phyloP scores from a whole-genome alignment of 2,888 invertebrate genomes.

The Tetragonisca angustula region DNA sequence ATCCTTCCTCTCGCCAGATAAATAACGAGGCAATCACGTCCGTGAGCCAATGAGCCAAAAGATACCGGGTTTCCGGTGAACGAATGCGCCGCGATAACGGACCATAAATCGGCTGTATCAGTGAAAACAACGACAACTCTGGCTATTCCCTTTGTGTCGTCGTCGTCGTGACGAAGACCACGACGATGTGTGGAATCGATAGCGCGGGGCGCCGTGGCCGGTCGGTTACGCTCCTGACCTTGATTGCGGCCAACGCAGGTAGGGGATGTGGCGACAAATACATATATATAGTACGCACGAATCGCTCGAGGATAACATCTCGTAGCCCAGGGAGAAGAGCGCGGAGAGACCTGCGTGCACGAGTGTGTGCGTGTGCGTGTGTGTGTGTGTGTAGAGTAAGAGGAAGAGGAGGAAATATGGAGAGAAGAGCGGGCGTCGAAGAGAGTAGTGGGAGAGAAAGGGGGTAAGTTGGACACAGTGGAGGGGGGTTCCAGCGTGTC shows the following conservation, averaged over 20 bases:
- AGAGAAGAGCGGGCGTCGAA: background rate
- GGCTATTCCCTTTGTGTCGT: background rate
- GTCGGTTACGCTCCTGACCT: constrained; percentile 64
- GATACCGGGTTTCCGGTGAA: constrained; percentile 77
- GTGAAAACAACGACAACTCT: constrained; percentile 28
- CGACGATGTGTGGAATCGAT: constrained; percentile 24
- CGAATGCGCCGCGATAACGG: constrained; percentile 68
- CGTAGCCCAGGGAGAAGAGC: constrained; percentile 54
- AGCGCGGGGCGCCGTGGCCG: constrained; percentile 32
- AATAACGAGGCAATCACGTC: constrained; percentile 61
- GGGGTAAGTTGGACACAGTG: constrained; percentile 21
- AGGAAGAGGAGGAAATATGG: constrained; percentile 33
- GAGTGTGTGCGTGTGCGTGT: no score
- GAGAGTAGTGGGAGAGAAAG: constrained; percentile 31
- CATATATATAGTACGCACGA: constrained; percentile 64
- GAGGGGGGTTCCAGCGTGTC: constrained; percentile 59
- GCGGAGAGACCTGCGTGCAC: constrained; percentile 24
- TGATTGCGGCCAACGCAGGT: constrained; percentile 71
- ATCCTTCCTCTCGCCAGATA: constrained; percentile 66
- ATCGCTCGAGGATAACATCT: constrained; percentile 71
- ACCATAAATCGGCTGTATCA: constrained; percentile 32
- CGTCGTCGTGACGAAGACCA: background rate
- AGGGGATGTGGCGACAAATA: constrained; percentile 72
- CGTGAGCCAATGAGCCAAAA: constrained; percentile 68
- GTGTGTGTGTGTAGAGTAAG: constrained; percentile 9